Evolutionary conservation across 2,888 invertebrate species (phyloP), one percentile per base, ranked within the genome.

Genomic region (Megalurothrips usitatus): DNA sequence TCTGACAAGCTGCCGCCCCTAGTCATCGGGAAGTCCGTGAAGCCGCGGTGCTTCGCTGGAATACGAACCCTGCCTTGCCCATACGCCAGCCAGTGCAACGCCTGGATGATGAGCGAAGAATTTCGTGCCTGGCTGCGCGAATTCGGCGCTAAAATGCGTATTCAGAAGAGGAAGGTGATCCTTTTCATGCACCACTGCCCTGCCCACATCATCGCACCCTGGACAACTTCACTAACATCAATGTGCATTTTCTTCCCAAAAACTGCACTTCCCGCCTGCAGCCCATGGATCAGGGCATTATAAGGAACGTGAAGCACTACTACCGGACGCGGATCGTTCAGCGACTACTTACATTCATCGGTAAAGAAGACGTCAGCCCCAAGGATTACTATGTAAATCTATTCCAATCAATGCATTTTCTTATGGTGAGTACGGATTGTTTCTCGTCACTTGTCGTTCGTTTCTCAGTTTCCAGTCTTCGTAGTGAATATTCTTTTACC

Each of bases 21-120:
- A 23, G 84, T 86, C 26, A 85, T 86, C 82, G 85, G 85, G 80
- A 86, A 86, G 84, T 84, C 84, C 48, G 83, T 84, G 84, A 85
- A 85, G 19, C 63, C 63, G 19, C 63, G 63, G n/a, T 63, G 19
- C n/a, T 63, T 63, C n/a, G 1, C 19, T 2, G 63, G 63, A 3
- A 63, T 63, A 12, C 63, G 63, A 2, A 63, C 63, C 1, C n/a
- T 63, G 63, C 63, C 63, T n/a, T 63, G 63, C n/a, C 63, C 63
- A 3, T 63, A 63, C 63, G 19, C 63, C 1, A 23, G 23, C 9
- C 63, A 63, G 23, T 2, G 12, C n/a, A 63, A n/a, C 3, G 63
- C 63, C 19, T 63, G 63, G 63, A 63, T 63, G 63, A 63, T n/a
- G 23, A n/a, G 63, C 1, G 23, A 63, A 4, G 63, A 63, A n/a